Base-by-base conservation (phyloP, 2,113 vertebrate species). In the Mesembrinibis cayennensis region DNA sequence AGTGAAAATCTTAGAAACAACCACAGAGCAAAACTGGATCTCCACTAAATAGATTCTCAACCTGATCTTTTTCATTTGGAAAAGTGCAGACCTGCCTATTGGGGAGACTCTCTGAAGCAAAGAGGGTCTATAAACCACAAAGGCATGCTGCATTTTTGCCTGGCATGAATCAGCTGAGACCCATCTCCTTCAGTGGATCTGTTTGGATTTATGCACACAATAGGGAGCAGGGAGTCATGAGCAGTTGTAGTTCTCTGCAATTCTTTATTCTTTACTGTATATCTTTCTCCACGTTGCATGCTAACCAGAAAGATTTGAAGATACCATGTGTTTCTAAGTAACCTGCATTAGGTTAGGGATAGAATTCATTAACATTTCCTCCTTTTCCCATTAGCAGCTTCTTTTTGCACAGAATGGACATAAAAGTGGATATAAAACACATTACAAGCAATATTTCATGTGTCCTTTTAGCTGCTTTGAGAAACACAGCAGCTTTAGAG, bases 241-340 rank as follows among this genome's bases (percentile, higher is more conserved):
- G 71, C 29, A 74, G 45, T 74, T 81, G 45, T 29, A 84, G 23
- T 56, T 91, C 55, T 77, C 19, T 86, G 30, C 36, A 63, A 15
- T 82, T 74, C n/a, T 66, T 66, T 84, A 83, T 80, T 26, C 18
- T 88, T 91, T 66, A 50, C 49, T 56, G 73, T 74, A 80, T 72
- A 25, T 95, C 61, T 29, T 93, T 96, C 82, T 90, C 81, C 59
- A 82, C 6, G 5, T 56, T 82, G 71, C 67, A 59, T 49, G 58
- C 52, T 81, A 71, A 92, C 83, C 56, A 69, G 55, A 86, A 97
- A 93, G 87, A 89, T 95, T 45, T 93, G 72, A 92, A 96, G 95
- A 83, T 69, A 61, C 20, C 59, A 10, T 87, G 40, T 94, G 58
- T 84, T 97, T 91, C 36, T 69, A 84, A 85, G 44, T 88, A 83